A percentile compares a stretch with the other conserved stretches of the same genome.
These are phyloP conservation scores for Rhopalosiphum padi DNA, from an alignment of 1,140 invertebrate genomes.

Conservation along the genomic window DNA sequence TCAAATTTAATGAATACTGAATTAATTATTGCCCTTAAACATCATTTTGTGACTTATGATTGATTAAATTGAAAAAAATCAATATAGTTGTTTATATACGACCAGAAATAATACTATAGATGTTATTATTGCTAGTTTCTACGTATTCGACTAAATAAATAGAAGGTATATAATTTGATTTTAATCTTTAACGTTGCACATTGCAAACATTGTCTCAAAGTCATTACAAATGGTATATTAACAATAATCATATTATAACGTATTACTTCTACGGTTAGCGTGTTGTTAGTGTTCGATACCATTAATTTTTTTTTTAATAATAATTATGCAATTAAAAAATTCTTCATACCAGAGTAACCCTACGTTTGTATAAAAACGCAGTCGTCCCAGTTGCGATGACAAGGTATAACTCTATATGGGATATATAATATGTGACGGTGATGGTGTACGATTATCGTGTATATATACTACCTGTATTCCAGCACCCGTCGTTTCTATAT, in stretches of 20 bases:
- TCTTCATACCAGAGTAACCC: neutral
- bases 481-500: neutral
- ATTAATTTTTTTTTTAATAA: neutral
- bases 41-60: neutral
- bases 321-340: neutral
- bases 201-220: neutral
- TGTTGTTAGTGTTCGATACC: neutral
- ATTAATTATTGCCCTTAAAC: neutral
- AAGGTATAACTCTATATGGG: neutral
- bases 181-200: neutral
- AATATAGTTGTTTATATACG: neutral
- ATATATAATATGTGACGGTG: too few relatives aligned
- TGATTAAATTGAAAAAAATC: neutral
- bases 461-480: neutral
- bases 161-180: neutral
- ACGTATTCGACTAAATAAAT: neutral
- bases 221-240: neutral
- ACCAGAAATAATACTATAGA: neutral
- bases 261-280: neutral
- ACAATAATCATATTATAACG: neutral
- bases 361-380: neutral
- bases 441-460: neutral
- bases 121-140: neutral
- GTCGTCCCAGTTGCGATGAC: neutral
- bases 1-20: neutral